Evolutionary conservation across 2,888 invertebrate species (phyloP), one percentile per base, ranked within the genome.

Genomic region (Epistrophe grossulariae): DNA sequence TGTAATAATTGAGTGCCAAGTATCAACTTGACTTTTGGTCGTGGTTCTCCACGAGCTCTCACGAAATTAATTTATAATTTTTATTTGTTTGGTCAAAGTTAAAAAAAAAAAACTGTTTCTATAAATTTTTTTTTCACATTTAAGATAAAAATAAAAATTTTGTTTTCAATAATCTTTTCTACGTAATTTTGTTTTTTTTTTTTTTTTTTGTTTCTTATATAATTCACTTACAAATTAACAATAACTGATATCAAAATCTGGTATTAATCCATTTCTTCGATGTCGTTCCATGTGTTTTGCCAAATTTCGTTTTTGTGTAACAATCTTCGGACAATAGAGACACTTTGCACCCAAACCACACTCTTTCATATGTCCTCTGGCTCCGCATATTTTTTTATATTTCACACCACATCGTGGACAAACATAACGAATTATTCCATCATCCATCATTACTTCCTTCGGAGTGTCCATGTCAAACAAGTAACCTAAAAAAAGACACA

Each of bases 261-360:
- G 88, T 48, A 59, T 52, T 31, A 88, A 60, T 77, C 79, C 84
- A 59, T 80, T 77, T 11, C 84, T 84, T 31, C 73, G 79, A 80
- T 90, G 89, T 50, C 84, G 64, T 76, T 90, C 89, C 89, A 90
- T 90, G 52, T 90, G 90, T 31, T 90, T 90, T 38, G 89, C 89
- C 45, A 90, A 88, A 88, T 90, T 90, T 10, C 90, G 87, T 35
- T 89, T 88, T 66, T 90, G 90, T 48, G 90, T 90, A 10, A 90
- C 89, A 73, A 89, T 88, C 88, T 89, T 90, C 4, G 89, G 89
- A 71, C 90, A 90, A 45, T 90, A 80, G 8, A 90, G 89, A 70
- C 90, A 90, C 73, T 90, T 88, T 8, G 90, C 90, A 13, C 90
- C 90, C 9, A 88, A 60, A 2, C 90, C 90, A 84, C 90, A 90